A percentile compares a stretch with the other conserved stretches of the same genome.
Conservation (phyloP, 2,113 vertebrate genomes). For the Ctenodactylus gundi region DNA sequence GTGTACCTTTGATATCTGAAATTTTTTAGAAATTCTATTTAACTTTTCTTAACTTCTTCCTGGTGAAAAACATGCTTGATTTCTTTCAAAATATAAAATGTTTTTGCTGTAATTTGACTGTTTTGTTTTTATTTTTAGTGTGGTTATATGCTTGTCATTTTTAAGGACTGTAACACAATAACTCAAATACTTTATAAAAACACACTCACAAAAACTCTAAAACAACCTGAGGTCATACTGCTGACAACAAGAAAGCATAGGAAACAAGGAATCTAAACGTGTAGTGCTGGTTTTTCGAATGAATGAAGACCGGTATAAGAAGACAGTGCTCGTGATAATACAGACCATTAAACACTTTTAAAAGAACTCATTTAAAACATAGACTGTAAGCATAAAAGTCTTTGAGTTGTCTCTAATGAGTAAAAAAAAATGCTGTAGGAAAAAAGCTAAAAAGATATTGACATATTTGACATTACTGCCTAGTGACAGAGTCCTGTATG, state of each 20-base stretch:
- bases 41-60: slow-evolving; percentile 23
- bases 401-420: not conserved
- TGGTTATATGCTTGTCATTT: not conserved
- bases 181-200: not conserved
- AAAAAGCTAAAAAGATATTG: not conserved
- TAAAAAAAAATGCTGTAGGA: not conserved
- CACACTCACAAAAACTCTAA: not conserved
- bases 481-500: not conserved
- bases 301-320: not conserved
- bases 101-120: not conserved
- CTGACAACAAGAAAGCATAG: slow-evolving; percentile 16
- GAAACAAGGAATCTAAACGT: not conserved
- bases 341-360: not conserved
- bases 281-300: not conserved
- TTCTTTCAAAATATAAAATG: not conserved
- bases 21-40: not conserved
- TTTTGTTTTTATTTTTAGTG: not conserved
- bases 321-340: not conserved
- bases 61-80: not conserved
- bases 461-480: not conserved
- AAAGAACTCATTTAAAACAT: not conserved
- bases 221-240: not conserved
- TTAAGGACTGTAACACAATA: not conserved
- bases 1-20: not conserved
- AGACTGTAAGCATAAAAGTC: not conserved